Percentiles rank a stretch among this genome's conserved stretches.
Conservation (phyloP, 2,888 invertebrate genomes). For the Hemistola chrysoprasaria region DNA sequence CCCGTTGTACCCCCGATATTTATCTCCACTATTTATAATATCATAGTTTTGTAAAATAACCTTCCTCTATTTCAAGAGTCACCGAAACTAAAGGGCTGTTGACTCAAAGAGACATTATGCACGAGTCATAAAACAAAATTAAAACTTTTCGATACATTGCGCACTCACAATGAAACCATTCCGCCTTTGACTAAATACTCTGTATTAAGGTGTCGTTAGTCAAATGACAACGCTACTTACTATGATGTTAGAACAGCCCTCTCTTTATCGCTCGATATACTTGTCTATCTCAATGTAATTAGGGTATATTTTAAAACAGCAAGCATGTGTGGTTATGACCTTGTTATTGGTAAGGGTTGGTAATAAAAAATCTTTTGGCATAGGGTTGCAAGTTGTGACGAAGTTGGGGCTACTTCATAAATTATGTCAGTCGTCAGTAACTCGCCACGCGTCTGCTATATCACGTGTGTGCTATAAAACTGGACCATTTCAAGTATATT, state of each 20-base stretch:
- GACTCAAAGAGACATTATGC: conserved; percentile 51
- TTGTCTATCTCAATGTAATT: conserved; percentile 10
- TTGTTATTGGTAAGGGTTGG: conserved; percentile 30
- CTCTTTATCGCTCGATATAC: conserved; percentile 18
- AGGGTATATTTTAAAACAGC: conserved; percentile 26
- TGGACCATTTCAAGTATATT: too few species aligned
- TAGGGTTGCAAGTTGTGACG: conserved; percentile 66
- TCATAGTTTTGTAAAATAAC: background rate
- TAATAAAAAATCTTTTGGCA: conserved; percentile 68
- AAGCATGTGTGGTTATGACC: conserved; percentile 21
- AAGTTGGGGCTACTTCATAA: conserved; percentile 63
- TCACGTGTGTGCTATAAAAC: too few species aligned
- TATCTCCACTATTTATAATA: background rate
- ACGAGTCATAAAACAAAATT: conserved; percentile 78
- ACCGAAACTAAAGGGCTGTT: conserved; percentile 23
- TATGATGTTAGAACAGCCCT: conserved; percentile 27
- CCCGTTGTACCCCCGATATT: too few species aligned
- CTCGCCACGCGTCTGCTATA: conserved; percentile 51
- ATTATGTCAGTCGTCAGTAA: conserved; percentile 62
- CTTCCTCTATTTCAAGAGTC: conserved; percentile 10
- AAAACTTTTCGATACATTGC: conserved; percentile 80
- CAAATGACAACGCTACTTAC: conserved; percentile 54
- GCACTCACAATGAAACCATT: conserved; percentile 68
- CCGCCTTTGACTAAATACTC: conserved; percentile 73
- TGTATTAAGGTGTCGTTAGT: conserved; percentile 78